These are phyloP conservation scores for Bombus polaris DNA, from an alignment of 1,140 invertebrate species.

Conservation along the genomic window DNA sequence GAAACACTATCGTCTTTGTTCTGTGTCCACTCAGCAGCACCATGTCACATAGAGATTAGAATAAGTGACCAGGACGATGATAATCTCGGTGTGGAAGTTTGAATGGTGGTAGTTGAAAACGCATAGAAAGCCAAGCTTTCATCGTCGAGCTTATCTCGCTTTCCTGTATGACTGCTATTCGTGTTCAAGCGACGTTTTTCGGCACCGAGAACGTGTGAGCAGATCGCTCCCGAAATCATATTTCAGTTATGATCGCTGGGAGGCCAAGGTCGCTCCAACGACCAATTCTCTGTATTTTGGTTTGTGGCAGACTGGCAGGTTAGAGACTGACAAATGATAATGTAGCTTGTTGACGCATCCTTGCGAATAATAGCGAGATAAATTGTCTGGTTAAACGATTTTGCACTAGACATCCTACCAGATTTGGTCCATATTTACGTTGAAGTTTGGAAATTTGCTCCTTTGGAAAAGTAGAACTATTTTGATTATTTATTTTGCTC, in stretches of 20 bases:
- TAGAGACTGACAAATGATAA: not conserved
- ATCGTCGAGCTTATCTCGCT: conserved; percentile 24
- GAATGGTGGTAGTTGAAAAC: not conserved
- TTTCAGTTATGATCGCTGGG: not conserved
- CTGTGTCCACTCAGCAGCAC: too few species aligned
- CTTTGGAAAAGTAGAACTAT: too few species aligned
- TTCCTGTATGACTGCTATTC: not conserved
- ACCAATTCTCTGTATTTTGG: not conserved
- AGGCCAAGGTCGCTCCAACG: conserved; percentile 1
- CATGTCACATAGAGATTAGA: conserved; percentile 36
- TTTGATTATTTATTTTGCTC: too few species aligned
- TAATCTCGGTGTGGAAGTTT: conserved; percentile 5
- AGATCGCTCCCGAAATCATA: conserved; percentile 1
- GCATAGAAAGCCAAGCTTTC: conserved; percentile 19
- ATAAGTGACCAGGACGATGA: not conserved
- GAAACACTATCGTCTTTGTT: not conserved
- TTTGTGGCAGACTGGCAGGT: not conserved
- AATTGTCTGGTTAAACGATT: not conserved
- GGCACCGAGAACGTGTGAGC: not conserved
- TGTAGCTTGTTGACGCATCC: not conserved
- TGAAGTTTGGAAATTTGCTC: too few species aligned
- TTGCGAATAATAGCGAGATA: not conserved
- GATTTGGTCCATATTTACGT: not conserved
- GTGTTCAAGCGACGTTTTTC: conserved; percentile 12
- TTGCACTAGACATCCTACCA: not conserved